Evolutionary conservation across 2,888 invertebrate genomes (phyloP).

Genomic region (Aporophyla lueneburgensis): DNA sequence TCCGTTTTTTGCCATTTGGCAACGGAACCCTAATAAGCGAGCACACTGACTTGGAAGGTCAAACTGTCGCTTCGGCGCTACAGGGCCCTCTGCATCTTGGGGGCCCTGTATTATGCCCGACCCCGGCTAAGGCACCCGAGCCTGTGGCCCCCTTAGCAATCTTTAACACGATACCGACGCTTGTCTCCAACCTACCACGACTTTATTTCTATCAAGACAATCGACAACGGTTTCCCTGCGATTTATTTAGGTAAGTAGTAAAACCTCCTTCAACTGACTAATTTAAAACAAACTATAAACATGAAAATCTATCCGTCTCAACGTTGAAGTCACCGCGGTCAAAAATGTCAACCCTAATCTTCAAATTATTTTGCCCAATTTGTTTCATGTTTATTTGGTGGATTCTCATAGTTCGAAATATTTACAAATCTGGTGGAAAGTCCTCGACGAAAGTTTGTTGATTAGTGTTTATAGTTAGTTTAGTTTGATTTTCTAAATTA

Average conservation of each 20-base stretch:
- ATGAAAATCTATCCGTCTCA: slow-evolving; percentile 13
- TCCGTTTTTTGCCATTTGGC: too few relatives aligned
- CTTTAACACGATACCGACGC: too few relatives aligned
- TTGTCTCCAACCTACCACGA: neutral
- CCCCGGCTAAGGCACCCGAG: too few relatives aligned
- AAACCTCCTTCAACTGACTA: slow-evolving; percentile 30
- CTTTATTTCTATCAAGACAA: neutral
- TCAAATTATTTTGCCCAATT: slow-evolving; percentile 54
- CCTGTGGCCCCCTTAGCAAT: too few relatives aligned
- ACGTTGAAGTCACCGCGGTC: neutral
- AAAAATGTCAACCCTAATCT: slow-evolving; percentile 40
- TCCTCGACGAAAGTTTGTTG: slow-evolving; percentile 6
- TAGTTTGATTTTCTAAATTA: slow-evolving; percentile 18
- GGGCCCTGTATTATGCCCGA: too few relatives aligned
- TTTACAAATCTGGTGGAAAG: slow-evolving; percentile 38
- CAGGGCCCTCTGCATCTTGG: too few relatives aligned
- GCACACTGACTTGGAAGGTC: too few relatives aligned
- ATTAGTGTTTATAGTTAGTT: slow-evolving; percentile 17
- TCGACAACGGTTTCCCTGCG: neutral
- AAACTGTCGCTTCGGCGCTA: too few relatives aligned
- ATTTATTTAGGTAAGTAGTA: neutral
- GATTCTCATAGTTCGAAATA: slow-evolving; percentile 41
- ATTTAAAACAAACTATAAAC: neutral
- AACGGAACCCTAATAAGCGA: too few relatives aligned
- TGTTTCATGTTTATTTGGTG: slow-evolving; percentile 49